Evolutionary conservation across 2,888 invertebrate species (phyloP).

Genomic region (Opisthograptis luteolata): DNA sequence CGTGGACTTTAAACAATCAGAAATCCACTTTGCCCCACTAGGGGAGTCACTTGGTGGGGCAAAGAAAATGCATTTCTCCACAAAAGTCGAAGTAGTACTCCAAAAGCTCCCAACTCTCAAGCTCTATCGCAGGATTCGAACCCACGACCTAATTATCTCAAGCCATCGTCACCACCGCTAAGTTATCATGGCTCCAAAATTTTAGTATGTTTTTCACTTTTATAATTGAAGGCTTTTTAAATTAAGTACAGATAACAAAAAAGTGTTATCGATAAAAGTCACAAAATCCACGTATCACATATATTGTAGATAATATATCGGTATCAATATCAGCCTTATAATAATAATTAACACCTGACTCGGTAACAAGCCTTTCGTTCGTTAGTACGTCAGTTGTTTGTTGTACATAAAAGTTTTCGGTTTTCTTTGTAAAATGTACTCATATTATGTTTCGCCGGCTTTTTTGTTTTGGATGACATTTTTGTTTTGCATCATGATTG

Average conservation of each 20-base stretch:
- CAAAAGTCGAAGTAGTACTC: no score
- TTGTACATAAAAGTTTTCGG: background rate
- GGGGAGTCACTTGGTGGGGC: no score
- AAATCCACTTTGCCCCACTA: no score
- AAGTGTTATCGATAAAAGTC: constrained; percentile 10
- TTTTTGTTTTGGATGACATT: constrained; percentile 48
- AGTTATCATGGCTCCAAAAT: no score
- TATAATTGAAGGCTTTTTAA: background rate
- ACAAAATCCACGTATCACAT: constrained; percentile 9
- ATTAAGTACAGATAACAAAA: background rate
- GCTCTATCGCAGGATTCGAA: no score
- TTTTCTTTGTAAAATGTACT: constrained; percentile 7
- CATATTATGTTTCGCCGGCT: constrained; percentile 37
- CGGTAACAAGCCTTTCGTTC: constrained; percentile 6
- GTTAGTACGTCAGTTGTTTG: background rate
- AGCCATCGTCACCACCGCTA: no score
- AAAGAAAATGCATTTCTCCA: no score
- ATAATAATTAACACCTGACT: constrained; percentile 10
- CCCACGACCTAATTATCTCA: no score
- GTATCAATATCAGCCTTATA: constrained; percentile 14
- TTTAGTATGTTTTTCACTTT: no score
- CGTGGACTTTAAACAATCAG: no score
- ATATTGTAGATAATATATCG: constrained; percentile 6
- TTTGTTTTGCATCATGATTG: constrained; percentile 39
- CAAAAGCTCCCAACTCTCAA: no score